Conservation (phyloP, 2,113 vertebrate species). For the Glaucidium brasilianum region DNA sequence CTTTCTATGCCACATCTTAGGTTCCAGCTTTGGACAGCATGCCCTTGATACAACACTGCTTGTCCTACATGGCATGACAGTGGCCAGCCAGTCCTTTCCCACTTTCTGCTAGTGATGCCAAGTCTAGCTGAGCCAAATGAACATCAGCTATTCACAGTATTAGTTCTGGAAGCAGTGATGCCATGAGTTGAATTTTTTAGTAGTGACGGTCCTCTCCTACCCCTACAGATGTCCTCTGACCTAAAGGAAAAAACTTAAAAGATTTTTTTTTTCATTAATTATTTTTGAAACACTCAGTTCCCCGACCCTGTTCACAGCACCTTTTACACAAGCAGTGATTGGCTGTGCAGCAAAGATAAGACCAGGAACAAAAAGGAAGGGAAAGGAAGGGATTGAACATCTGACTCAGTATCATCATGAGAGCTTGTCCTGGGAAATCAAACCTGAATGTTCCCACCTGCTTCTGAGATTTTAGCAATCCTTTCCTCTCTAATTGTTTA, state of each 20-base stretch:
- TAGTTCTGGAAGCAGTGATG: background rate
- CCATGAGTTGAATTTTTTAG: background rate
- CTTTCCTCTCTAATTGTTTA: background rate
- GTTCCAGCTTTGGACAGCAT: background rate
- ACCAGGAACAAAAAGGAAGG: background rate
- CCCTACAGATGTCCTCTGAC: background rate
- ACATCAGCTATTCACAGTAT: background rate
- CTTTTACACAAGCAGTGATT: background rate
- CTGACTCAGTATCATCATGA: background rate
- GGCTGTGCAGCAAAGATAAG: background rate
- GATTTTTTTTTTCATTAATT: background rate
- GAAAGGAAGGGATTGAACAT: background rate
- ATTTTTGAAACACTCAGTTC: background rate
- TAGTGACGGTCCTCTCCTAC: background rate
- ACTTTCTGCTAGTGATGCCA: background rate
- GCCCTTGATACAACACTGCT: background rate
- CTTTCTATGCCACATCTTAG: background rate
- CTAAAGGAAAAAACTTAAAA: background rate
- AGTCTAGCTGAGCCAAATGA: background rate
- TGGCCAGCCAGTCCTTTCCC: background rate
- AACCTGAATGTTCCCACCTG: background rate
- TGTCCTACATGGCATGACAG: background rate
- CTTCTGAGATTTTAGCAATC: conserved; percentile 13
- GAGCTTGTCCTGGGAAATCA: conserved; percentile 35
- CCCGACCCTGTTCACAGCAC: background rate